phyloP scores from a whole-genome alignment of 2,797 vertebrate genomes.

The Podarcis lilfordi region DNA sequence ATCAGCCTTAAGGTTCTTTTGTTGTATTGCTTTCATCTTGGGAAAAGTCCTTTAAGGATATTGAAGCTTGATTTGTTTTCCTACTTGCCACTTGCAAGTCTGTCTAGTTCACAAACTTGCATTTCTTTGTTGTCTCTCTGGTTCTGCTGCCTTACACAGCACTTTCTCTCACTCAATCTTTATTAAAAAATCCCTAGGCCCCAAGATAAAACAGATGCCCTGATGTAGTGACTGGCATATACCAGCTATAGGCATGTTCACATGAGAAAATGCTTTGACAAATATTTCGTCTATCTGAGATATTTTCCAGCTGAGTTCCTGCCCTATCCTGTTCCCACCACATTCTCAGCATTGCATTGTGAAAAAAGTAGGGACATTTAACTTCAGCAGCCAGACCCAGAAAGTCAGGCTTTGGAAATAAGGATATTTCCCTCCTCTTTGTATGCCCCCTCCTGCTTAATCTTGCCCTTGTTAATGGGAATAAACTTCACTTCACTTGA shows the following conservation, averaged over 20 bases:
- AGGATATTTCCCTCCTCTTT: slow-evolving; percentile 54
- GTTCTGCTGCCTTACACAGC: slow-evolving; percentile 54
- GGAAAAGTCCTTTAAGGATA: slow-evolving; percentile 60
- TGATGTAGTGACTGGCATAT: slow-evolving; percentile 73
- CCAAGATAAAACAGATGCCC: slow-evolving; percentile 75
- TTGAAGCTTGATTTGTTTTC: slow-evolving; percentile 58
- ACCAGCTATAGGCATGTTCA: slow-evolving; percentile 79
- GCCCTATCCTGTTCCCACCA: slow-evolving; percentile 86
- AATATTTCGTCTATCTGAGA: slow-evolving; percentile 86
- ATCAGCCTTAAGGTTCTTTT: slow-evolving; percentile 52
- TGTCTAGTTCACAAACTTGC: slow-evolving; percentile 45
- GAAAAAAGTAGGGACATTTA: slow-evolving; percentile 77
- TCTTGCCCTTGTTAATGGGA: slow-evolving; percentile 61
- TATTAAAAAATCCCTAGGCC: slow-evolving; percentile 68
- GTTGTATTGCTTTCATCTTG: slow-evolving; percentile 60
- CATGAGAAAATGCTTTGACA: slow-evolving; percentile 82
- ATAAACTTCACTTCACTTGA: slow-evolving; percentile 63
- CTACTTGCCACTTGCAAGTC: slow-evolving; percentile 47
- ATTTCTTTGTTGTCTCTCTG: slow-evolving; percentile 53
- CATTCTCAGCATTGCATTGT: slow-evolving; percentile 80
- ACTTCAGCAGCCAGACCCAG: slow-evolving; percentile 69
- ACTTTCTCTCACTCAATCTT: slow-evolving; percentile 49
- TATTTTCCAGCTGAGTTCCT: slow-evolving; percentile 85
- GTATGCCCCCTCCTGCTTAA: not conserved
- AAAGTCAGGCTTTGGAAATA: slow-evolving; percentile 73